Conservation (phyloP, 2,888 invertebrate genomes). For the Tridacna gigas region DNA sequence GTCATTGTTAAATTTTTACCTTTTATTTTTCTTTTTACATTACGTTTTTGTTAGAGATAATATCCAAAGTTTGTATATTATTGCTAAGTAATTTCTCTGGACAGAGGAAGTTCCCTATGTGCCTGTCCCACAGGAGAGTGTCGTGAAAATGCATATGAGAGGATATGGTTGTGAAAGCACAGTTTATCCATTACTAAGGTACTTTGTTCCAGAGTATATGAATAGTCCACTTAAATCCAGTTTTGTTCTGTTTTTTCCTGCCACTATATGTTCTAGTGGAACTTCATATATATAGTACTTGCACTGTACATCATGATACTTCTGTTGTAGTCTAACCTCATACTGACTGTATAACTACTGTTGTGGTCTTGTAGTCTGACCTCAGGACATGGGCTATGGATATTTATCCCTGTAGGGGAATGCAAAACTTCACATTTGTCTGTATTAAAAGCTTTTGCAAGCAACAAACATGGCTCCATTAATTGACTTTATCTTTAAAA, state of each 20-base stretch:
- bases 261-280: neutral
- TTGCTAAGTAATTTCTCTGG: constrained; percentile 21
- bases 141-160: constrained; percentile 78
- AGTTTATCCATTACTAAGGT: constrained; percentile 54
- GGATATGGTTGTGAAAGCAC: constrained; percentile 47
- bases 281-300: constrained; percentile 4
- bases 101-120: constrained; percentile 80
- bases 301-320: constrained; percentile 6
- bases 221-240: neutral
- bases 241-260: neutral
- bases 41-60: no score
- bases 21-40: no score
- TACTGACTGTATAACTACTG: neutral
- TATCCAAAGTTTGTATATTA: no score
- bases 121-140: constrained; percentile 77
- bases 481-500: no score
- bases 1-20: no score
- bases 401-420: no score
- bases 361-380: constrained; percentile 12
- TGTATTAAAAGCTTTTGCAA: no score
- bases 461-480: no score
- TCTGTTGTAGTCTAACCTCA: constrained; percentile 25
- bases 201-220: constrained; percentile 26
- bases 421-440: no score
- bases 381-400: neutral